Evolutionary conservation across 2,797 vertebrate species (phyloP), one percentile per base, ranked within the genome.

Genomic region (Rhincodon typus): DNA sequence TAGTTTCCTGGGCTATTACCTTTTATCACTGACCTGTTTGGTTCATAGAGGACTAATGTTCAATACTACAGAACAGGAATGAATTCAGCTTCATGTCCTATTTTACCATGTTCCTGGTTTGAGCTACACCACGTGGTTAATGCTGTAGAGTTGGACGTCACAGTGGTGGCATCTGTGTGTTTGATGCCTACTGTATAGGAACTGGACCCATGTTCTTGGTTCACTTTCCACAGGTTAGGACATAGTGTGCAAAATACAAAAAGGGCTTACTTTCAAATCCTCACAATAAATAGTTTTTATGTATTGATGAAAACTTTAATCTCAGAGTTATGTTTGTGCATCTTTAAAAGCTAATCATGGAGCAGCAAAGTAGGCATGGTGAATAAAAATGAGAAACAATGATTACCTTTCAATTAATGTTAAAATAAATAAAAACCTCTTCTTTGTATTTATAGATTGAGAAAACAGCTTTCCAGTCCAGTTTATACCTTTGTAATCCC

Each of bases 401-500:
- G 86, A 57, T 34, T 46, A 84, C 21, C 82, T 84, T 88, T 88
- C 27, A 53, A 57, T 34, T 88, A 87, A 53, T 12, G 34, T 88
- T 88, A 88, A 88, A 57, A 57, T 34, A 88, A 88, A 88, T 88
- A 53, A 34, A 57, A 57, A 57, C 12, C 27, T 17, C 12, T 53
- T 53, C 27, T 30, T 84, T 8, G 8, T 50, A 57, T 88, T 53
- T 30, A 34, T 3, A 88, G 50, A 4, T 46, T 67, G n/a, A 72
- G 42, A 53, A 82, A 95, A 25, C 27, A 1, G 82, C 38, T 27
- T 91, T 25, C 38, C 15, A 30, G 23, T 77, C 53, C 53, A 67
- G 8, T 42, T 57, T 97, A 97, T 97, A 99, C 99, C 98, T 98
- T 99, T 74, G 99, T 99, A 96, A 99, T 99, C 30, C 99, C 99